Evolutionary conservation across 1,140 invertebrate species (phyloP).

Genomic region (Macrostomum lignano): DNA sequence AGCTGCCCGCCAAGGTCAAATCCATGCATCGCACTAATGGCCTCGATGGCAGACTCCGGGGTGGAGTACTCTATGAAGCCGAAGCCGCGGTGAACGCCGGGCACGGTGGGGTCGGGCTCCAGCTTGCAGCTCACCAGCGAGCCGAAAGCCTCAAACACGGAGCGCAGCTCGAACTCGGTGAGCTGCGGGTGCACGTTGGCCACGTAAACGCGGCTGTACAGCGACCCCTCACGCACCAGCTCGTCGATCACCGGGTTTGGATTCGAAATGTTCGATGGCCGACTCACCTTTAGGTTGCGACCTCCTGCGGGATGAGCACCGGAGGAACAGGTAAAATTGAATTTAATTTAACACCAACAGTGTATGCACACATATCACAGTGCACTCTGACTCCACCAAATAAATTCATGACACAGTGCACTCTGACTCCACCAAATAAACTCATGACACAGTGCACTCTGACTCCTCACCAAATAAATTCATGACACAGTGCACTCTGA

Average conservation of each 20-base stretch:
- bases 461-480: too few species aligned
- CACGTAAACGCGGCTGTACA: constrained; percentile 85
- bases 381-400: too few species aligned
- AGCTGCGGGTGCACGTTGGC: constrained; percentile 87
- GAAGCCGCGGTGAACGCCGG: constrained; percentile 38
- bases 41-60: constrained; percentile 63
- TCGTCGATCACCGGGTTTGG: constrained; percentile 94
- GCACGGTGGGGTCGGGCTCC: not conserved
- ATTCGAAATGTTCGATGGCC: constrained; percentile 95
- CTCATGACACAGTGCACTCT: too few species aligned
- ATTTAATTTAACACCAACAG: too few species aligned
- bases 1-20: constrained; percentile 93
- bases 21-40: constrained; percentile 90
- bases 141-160: constrained; percentile 96
- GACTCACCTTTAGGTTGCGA: constrained; percentile 44
- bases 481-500: too few species aligned
- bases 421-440: too few species aligned
- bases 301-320: not conserved
- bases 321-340: too few species aligned
- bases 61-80: constrained; percentile 94
- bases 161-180: constrained; percentile 81
- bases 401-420: too few species aligned
- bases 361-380: too few species aligned
- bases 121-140: constrained; percentile 37
- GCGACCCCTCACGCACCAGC: constrained; percentile 84